Percentiles rank a stretch among this genome's conserved stretches.
Conservation (phyloP, 2,797 vertebrate species). For the Fundulus diaphanus region DNA sequence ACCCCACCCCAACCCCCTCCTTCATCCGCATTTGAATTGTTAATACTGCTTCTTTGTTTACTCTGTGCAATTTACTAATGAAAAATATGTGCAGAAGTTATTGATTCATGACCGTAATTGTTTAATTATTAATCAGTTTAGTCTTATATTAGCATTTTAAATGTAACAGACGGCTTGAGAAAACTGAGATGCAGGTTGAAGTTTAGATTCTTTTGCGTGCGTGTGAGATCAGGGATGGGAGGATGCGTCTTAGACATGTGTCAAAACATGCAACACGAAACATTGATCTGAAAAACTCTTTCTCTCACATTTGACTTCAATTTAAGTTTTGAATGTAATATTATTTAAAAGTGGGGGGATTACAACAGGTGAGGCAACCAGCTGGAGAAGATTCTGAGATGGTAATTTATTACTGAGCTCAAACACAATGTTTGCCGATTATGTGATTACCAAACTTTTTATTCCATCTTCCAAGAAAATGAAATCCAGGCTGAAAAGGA, state of each 20-base stretch:
- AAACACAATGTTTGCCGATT: not conserved
- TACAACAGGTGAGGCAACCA: not conserved
- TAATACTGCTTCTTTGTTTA: slow-evolving; percentile 99
- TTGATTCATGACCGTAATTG: slow-evolving; percentile 99
- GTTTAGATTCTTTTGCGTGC: slow-evolving; percentile 76
- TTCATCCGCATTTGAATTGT: slow-evolving; percentile 96
- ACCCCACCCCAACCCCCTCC: slow-evolving; percentile 43
- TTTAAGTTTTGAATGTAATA: not conserved
- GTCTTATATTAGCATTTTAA: slow-evolving; percentile 99
- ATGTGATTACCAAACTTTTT: slow-evolving; percentile 8
- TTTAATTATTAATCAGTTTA: slow-evolving; percentile 99
- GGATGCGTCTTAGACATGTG: slow-evolving; percentile 59
- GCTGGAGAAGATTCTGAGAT: not conserved
- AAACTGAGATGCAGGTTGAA: slow-evolving; percentile 90
- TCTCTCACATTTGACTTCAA: not conserved
- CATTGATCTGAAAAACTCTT: not conserved
- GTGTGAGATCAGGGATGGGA: slow-evolving; percentile 69
- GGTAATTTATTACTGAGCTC: not conserved
- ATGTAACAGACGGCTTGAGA: slow-evolving; percentile 92
- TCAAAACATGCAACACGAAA: not conserved
- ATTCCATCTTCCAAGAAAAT: slow-evolving; percentile 1
- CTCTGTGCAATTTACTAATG: slow-evolving; percentile 99
- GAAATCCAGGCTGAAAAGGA: slow-evolving; percentile 2
- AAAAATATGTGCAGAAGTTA: slow-evolving; percentile 99
- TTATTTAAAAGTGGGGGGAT: not conserved